Evolutionary conservation across 2,888 invertebrate genomes (phyloP).

Genomic region (Criorhina ranunculi): DNA sequence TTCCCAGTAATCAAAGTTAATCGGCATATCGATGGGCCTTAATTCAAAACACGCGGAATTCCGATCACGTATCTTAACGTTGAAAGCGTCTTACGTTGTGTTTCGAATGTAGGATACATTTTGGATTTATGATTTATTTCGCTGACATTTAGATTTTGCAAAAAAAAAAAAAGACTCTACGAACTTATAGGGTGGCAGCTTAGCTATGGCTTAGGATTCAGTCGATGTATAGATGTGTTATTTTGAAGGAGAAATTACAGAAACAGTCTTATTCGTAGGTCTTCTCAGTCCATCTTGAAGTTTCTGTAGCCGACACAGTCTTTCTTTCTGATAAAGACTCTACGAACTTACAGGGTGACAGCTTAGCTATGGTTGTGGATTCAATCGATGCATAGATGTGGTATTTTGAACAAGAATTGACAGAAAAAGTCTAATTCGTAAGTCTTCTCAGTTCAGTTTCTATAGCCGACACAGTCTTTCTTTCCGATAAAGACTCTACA

Average conservation of each 20-base stretch:
- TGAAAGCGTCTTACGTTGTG: slow-evolving; percentile 9
- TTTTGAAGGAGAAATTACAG: not conserved
- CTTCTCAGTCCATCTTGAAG: too few species aligned
- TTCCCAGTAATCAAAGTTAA: slow-evolving; percentile 38
- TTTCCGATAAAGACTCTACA: not conserved
- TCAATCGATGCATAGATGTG: too few species aligned
- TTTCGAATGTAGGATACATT: slow-evolving; percentile 10
- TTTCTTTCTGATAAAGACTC: too few species aligned
- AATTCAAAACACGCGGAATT: slow-evolving; percentile 33
- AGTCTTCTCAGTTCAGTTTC: too few species aligned
- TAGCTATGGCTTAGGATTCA: too few species aligned
- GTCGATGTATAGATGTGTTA: not conserved
- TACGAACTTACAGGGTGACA: too few species aligned
- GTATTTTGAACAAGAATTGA: too few species aligned
- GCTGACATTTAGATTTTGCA: slow-evolving; percentile 10
- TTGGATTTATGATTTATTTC: slow-evolving; percentile 19
- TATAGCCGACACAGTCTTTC: too few species aligned
- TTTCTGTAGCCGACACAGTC: too few species aligned
- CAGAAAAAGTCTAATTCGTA: too few species aligned
- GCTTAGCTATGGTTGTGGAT: too few species aligned
- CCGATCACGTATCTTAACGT: slow-evolving; percentile 63
- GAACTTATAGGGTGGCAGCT: not conserved
- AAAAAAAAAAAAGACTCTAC: not conserved
- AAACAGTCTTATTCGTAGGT: too few species aligned
- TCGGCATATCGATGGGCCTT: slow-evolving; percentile 40